Base-by-base conservation (phyloP, 2,888 invertebrate species). In the Siphlonurus alternatus region DNA sequence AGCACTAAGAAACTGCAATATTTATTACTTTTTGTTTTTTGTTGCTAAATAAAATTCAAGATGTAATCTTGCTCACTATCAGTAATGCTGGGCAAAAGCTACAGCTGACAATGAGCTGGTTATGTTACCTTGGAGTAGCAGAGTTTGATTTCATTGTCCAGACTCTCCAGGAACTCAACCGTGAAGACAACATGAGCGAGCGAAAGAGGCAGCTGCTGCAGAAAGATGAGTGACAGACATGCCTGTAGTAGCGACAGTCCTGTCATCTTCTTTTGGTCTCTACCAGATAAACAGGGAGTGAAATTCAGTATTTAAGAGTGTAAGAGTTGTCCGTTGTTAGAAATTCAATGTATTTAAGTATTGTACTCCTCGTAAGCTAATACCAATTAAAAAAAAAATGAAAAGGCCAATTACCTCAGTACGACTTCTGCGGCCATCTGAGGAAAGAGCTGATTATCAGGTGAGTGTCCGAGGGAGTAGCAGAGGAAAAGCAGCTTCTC, bases 161-260 rank as follows among this genome's bases (percentile, higher is more conserved):
- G 71, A 67, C 78, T 76, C 67, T 82, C 80, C 68, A 84, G 77
- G 71, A 84, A 84, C 63, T 78, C 76, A 1, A 81, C 78, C 67
- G 79, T 81, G 71, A 84, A 84, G 59, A 83, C 79, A 68, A 77
- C 75, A 69, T 80, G 76, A 23, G 82, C 75, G 15, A 83, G 73
- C 23, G 76, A 73, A 61, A 75, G 74, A 0, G 82, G 77, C 59
- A 83, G 73, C 18, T 73, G 70, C 67, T 81, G 77, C 69, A 79
- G 83, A 71, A 75, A 82, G 66, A 79, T 78, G 15, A 84, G 70
- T 0, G 81, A 76, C 20, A 83, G 69, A 59, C 79, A 77, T 15
- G 78, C 73, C 68, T 82, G 80, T 7, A 84, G 72, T 61, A 82
- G 73, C 1, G 77, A 72, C 24, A 82, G 71, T 2, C 81, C 79